These are phyloP conservation scores for Lasioglossum baleicum DNA, from an alignment of 1,140 invertebrate genomes.

Conservation along the genomic window DNA sequence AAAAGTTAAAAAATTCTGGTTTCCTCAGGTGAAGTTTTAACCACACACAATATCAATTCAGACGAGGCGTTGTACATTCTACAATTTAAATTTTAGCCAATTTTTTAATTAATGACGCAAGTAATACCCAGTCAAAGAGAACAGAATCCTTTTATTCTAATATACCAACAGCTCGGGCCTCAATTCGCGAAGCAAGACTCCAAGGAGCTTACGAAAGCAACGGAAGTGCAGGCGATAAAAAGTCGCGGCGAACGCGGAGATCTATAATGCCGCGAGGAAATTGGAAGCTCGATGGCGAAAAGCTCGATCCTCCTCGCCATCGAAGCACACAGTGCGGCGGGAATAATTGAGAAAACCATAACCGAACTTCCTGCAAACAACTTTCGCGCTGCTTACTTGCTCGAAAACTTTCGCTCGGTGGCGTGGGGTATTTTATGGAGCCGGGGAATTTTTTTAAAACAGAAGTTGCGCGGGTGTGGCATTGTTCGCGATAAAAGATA, in stretches of 20 bases:
- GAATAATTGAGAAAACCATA: constrained; percentile 44
- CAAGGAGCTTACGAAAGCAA: constrained; percentile 10
- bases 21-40: no score
- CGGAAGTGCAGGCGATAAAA: constrained; percentile 46
- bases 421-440: background rate
- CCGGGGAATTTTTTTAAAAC: background rate
- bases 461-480: background rate
- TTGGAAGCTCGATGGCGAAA: background rate
- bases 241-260: constrained; percentile 14
- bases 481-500: background rate
- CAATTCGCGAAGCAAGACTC: constrained; percentile 22
- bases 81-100: no score
- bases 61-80: no score
- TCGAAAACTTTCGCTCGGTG: background rate
- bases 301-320: constrained; percentile 19
- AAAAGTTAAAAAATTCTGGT: no score
- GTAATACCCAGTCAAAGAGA: background rate
- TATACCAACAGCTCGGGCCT: background rate
- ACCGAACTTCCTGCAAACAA: background rate
- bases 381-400: background rate
- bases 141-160: constrained; percentile 32
- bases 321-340: constrained; percentile 17
- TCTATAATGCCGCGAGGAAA: constrained; percentile 1
- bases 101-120: no score
- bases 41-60: no score